Base-by-base conservation (phyloP, 2,888 invertebrate genomes). In the Diarsia mendica region DNA sequence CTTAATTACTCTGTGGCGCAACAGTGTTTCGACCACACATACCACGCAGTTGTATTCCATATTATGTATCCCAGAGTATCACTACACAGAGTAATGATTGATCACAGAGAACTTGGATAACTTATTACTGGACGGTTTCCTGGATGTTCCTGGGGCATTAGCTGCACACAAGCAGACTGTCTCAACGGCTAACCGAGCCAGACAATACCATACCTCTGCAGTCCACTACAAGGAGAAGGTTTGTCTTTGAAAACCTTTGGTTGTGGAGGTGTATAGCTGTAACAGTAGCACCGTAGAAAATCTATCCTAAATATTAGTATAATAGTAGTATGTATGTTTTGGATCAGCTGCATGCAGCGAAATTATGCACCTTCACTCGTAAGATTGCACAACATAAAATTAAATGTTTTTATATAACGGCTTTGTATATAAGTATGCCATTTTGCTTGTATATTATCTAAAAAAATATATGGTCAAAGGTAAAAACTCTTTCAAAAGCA, bases 111-210 rank as follows among this genome's bases (percentile, higher is more conserved):
- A 96, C 83, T 94, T 90, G 68, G 89, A 96, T 91, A 95, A 95
- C 58, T 93, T 97, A 78, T 92, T 96, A 81, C 85, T 96, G 92
- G 96, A 96, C 85, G 96, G 96, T 77, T 97, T 96, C 92, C 92
- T 97, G 87, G 96, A 96, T 86, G 94, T 93, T 77, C 91, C 93
- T 46, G 89, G 82, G 49, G 79, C 93, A 20, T 39, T 91, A 46
- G 68, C 77, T 1, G 92, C 92, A 79, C 84, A 80, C 51, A 77
- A 77, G 9, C 88, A 90, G 9, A 89, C 92, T 44, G 61, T 87
- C 66, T 74, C 89, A 1, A 85, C 90, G 3, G 88, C 90, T 20
- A 80, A 80, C 63, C 84, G 83, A 13, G 72, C 3, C 46, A 88
- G 95, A 46, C 90, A 90, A 64, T 95, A 94, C 88, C 96, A 96